These are phyloP conservation scores for Sicus ferrugineus DNA, from an alignment of 2,888 invertebrate species.

Conservation along the genomic window DNA sequence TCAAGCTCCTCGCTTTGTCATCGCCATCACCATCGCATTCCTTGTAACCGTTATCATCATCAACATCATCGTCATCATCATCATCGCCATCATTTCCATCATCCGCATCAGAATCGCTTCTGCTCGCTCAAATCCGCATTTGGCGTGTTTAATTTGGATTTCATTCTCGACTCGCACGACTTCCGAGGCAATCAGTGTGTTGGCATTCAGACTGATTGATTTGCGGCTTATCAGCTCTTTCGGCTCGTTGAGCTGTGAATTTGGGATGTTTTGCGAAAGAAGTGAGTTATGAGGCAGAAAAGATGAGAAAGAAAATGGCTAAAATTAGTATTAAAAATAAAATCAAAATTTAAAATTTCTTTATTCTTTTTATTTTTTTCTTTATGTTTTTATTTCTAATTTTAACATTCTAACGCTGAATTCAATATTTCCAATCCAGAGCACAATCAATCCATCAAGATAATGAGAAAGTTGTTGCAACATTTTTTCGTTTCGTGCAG, in stretches of 20 bases:
- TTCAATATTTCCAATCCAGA: no score
- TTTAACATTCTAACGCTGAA: no score
- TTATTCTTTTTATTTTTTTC: no score
- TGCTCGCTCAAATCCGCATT: constrained; percentile 28
- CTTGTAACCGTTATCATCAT: neutral
- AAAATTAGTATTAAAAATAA: no score
- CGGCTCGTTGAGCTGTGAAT: constrained; percentile 23
- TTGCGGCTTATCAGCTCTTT: constrained; percentile 29
- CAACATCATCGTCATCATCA: neutral
- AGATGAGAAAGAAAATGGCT: neutral
- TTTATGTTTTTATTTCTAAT: no score
- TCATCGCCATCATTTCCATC: neutral
- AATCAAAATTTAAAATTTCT: no score
- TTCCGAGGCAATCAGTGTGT: constrained; percentile 23
- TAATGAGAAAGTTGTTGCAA: no score
- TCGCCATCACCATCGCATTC: neutral
- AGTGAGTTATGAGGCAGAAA: neutral
- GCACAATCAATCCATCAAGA: no score
- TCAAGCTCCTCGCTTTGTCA: neutral
- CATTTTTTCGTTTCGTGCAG: no score
- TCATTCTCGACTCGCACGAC: neutral
- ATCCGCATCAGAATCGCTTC: constrained; percentile 14
- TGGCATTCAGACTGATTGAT: constrained; percentile 29
- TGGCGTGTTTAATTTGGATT: constrained; percentile 29
- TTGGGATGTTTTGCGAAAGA: neutral